A percentile compares a stretch with the other conserved stretches of the same genome.
These are phyloP conservation scores for Stictonetta naevosa DNA, from an alignment of 2,113 vertebrate species.

Conservation along the genomic window DNA sequence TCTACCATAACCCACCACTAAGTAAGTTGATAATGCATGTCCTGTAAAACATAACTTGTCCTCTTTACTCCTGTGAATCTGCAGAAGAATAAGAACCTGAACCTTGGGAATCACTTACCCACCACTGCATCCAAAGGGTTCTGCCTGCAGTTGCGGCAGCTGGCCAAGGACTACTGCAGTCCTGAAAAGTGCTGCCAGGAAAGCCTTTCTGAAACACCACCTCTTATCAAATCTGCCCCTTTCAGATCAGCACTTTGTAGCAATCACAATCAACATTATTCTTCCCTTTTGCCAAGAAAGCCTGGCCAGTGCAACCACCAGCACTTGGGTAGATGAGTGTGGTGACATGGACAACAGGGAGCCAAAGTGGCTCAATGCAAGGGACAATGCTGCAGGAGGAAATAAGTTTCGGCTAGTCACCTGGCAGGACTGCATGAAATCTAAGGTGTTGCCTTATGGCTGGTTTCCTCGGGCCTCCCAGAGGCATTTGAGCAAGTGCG, in stretches of 20 bases:
- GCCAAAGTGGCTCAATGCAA: neutral
- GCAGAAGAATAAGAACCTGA: neutral
- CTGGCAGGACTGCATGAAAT: neutral
- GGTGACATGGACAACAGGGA: neutral
- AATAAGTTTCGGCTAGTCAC: neutral
- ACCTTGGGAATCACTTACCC: neutral
- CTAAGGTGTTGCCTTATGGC: neutral
- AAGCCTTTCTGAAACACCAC: neutral
- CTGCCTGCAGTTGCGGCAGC: neutral
- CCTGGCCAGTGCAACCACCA: neutral
- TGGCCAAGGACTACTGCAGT: neutral
- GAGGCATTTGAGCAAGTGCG: neutral
- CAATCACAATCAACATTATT: neutral
- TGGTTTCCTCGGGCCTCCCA: neutral
- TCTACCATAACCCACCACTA: neutral
- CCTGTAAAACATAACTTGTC: neutral
- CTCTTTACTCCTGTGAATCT: neutral
- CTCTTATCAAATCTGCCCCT: neutral
- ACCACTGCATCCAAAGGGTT: neutral
- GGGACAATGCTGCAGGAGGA: neutral
- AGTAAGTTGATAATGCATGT: neutral
- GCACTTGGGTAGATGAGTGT: neutral
- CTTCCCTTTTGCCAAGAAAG: neutral
- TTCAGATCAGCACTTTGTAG: neutral
- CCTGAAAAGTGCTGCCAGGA: neutral